Evolutionary conservation across 2,113 vertebrate species (phyloP).

Genomic region (Okapia johnstoni): DNA sequence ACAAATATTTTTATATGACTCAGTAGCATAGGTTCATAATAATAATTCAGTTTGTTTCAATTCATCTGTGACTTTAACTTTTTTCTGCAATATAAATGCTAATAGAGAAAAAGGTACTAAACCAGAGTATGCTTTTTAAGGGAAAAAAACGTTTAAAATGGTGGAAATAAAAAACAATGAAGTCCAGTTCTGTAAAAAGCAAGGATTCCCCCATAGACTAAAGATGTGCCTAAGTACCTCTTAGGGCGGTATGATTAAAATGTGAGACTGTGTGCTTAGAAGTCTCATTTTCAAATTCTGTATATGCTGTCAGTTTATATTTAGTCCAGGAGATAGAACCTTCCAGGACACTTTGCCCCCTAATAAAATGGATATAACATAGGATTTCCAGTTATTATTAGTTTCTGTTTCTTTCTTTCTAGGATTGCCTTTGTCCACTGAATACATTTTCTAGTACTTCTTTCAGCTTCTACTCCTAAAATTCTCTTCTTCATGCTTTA

Average conservation of each 20-base stretch:
- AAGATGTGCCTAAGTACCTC: neutral
- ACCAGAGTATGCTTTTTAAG: neutral
- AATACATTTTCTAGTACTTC: constrained; percentile 4
- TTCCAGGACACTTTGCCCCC: neutral
- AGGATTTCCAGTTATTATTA: neutral
- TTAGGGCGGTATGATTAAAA: neutral
- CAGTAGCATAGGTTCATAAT: neutral
- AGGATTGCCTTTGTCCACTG: neutral
- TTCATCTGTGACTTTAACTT: neutral
- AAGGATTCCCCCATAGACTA: neutral
- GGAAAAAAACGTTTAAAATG: neutral
- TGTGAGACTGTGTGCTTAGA: neutral
- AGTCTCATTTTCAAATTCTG: neutral
- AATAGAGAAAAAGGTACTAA: neutral
- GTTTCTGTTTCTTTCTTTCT: constrained; percentile 20
- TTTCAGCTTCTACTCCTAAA: constrained; percentile 31
- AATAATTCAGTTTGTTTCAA: neutral
- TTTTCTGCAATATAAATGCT: neutral
- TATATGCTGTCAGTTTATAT: neutral
- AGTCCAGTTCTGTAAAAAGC: neutral
- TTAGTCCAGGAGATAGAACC: neutral
- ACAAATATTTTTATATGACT: neutral
- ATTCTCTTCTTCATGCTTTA: constrained; percentile 29
- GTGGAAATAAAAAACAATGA: neutral
- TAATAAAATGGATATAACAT: neutral